A percentile compares a stretch with the other conserved stretches of the same genome.
These are phyloP conservation scores for Nycticorax nycticorax DNA, from an alignment of 2,113 vertebrate genomes.

Conservation along the genomic window DNA sequence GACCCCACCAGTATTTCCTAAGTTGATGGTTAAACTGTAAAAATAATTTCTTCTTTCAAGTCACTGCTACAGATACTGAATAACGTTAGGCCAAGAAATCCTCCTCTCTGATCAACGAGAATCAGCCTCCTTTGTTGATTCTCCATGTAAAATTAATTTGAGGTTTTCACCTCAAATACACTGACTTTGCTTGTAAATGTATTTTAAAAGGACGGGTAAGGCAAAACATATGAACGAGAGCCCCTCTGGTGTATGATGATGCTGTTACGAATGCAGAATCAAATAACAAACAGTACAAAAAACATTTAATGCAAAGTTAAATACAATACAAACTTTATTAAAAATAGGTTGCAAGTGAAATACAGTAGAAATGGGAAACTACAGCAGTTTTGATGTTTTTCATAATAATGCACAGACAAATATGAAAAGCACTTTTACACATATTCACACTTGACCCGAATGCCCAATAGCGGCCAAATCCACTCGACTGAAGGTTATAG, in stretches of 20 bases:
- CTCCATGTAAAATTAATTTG: not conserved
- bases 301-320: constrained; percentile 76
- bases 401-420: constrained; percentile 72
- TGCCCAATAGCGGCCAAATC: constrained; percentile 64
- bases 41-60: not conserved
- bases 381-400: constrained; percentile 80
- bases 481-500: constrained; percentile 44
- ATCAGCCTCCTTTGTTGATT: not conserved
- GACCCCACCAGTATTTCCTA: not conserved
- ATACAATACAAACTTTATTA: constrained; percentile 87
- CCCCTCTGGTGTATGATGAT: not conserved
- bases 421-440: constrained; percentile 73
- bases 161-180: not conserved
- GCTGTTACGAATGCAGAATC: not conserved
- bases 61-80: not conserved
- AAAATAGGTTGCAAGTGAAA: constrained; percentile 84
- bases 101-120: not conserved
- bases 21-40: not conserved
- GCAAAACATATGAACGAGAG: not conserved
- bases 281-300: constrained; percentile 14
- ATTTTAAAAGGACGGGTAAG: not conserved
- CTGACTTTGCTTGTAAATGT: not conserved
- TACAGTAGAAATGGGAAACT: constrained; percentile 84
- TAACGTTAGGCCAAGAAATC: not conserved
- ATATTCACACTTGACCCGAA: constrained; percentile 70